These are phyloP conservation scores for Sebastes reedi DNA, from an alignment of 2,797 vertebrate genomes.

Conservation along the genomic window DNA sequence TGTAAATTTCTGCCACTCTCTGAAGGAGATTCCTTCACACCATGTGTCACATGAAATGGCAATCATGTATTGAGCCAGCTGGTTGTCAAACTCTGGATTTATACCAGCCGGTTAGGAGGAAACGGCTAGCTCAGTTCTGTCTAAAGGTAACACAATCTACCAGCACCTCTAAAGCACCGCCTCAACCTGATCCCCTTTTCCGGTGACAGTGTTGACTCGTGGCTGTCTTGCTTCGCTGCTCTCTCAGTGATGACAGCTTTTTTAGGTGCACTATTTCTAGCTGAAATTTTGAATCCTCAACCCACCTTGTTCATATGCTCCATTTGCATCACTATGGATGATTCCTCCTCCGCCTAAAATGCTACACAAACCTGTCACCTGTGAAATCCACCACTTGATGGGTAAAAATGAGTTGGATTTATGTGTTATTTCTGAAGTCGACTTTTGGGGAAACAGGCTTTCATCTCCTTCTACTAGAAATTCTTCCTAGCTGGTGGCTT, in stretches of 20 bases:
- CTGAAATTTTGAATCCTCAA: neutral
- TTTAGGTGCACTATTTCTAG: conserved; percentile 10
- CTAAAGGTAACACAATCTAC: neutral
- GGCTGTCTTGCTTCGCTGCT: conserved; percentile 29
- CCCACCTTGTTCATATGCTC: neutral
- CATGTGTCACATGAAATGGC: neutral
- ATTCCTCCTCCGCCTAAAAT: neutral
- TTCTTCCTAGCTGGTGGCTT: conserved; percentile 41
- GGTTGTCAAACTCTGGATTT: neutral
- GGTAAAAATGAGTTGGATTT: neutral
- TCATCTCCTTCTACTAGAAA: conserved; percentile 19
- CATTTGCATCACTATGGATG: conserved; percentile 8
- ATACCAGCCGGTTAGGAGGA: too few species aligned
- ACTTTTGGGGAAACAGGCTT: conserved; percentile 25
- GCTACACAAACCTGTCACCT: neutral
- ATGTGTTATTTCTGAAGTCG: conserved; percentile 12
- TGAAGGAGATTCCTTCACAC: neutral
- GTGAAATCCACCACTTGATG: neutral
- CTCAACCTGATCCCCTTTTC: conserved; percentile 41
- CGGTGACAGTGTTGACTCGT: conserved; percentile 43
- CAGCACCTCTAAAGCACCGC: neutral
- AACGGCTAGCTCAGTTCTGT: neutral
- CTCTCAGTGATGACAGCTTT: conserved; percentile 8
- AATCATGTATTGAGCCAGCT: neutral
- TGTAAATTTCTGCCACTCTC: neutral